These are phyloP conservation scores for Stictonetta naevosa DNA, from an alignment of 2,113 vertebrate species.

Conservation along the genomic window DNA sequence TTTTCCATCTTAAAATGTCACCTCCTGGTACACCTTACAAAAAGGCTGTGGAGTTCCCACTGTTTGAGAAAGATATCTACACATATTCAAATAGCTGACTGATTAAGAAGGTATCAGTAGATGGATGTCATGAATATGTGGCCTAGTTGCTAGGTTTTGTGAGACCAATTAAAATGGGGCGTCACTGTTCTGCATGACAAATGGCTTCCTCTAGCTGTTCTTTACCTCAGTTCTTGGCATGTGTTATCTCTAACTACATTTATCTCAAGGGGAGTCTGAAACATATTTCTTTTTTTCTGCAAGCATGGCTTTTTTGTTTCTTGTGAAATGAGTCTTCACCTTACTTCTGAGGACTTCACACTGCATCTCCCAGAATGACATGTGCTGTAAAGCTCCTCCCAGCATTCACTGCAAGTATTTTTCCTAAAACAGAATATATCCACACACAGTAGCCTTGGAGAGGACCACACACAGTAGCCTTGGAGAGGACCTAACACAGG, in stretches of 20 bases:
- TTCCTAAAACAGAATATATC: not conserved
- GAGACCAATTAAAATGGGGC: constrained; percentile 6
- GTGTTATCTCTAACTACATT: constrained; percentile 17
- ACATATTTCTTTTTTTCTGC: not conserved
- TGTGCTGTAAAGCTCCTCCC: not conserved
- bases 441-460: not conserved
- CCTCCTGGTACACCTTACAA: not conserved
- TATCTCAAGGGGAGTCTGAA: constrained; percentile 30
- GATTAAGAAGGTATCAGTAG: not conserved
- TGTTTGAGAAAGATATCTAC: not conserved
- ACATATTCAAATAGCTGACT: not conserved
- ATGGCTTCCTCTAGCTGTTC: constrained; percentile 29
- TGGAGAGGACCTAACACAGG: not conserved
- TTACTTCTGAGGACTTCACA: not conserved
- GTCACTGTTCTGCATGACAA: constrained; percentile 16
- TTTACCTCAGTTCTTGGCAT: not conserved
- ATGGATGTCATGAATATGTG: not conserved
- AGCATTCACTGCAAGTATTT: not conserved
- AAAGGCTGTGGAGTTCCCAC: not conserved
- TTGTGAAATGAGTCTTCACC: not conserved
- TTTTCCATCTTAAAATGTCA: not conserved
- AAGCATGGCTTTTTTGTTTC: not conserved
- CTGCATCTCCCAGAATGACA: not conserved
- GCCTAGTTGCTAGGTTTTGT: not conserved
- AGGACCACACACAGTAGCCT: not conserved